Conservation (phyloP, 2,113 vertebrate species). For the Diadophis punctatus region DNA sequence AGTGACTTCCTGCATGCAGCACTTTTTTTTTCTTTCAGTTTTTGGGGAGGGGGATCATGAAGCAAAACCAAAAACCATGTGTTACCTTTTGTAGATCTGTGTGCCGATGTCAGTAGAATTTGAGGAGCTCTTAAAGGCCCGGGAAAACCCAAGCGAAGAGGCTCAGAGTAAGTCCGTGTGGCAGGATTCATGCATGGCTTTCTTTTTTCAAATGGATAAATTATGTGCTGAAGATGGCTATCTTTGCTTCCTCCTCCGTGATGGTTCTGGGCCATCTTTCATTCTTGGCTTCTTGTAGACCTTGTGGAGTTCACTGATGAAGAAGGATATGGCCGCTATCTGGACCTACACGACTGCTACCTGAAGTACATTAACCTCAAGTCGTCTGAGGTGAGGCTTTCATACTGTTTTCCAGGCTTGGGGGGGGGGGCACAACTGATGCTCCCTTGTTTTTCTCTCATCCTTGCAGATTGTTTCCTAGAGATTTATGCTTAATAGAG, state of each 20-base stretch:
- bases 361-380: conserved; percentile 97
- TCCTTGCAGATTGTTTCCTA: neutral
- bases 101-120: conserved; percentile 98
- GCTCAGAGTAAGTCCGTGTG: conserved; percentile 82
- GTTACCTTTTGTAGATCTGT: conserved; percentile 77
- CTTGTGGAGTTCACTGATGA: conserved; percentile 97
- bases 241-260: neutral
- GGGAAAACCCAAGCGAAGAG: conserved; percentile 94
- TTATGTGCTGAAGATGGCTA: neutral
- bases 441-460: neutral
- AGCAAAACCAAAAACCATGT: neutral
- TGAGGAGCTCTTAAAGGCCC: conserved; percentile 92
- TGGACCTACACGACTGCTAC: conserved; percentile 96
- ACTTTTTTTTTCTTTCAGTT: neutral
- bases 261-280: neutral
- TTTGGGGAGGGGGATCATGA: neutral
- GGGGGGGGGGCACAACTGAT: neutral
- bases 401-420: accelerated
- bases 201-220: neutral
- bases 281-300: conserved; percentile 64
- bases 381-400: conserved; percentile 79
- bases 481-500: neutral
- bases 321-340: conserved; percentile 93
- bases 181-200: neutral
- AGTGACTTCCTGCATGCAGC: neutral